Evolutionary conservation across 2,797 vertebrate species (phyloP).

Genomic region (Aeoliscus strigatus): DNA sequence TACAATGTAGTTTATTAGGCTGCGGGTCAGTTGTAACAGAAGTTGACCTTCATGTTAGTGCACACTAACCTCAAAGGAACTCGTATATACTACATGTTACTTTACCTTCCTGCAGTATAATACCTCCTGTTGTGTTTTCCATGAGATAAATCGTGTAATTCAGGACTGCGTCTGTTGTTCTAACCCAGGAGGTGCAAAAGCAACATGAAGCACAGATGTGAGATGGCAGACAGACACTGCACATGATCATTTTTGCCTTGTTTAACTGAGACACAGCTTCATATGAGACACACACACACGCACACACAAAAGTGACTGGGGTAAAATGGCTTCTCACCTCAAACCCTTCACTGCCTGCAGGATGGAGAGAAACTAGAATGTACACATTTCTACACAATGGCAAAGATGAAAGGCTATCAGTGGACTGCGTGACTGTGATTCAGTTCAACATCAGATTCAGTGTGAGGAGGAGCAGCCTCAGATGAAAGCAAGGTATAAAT

Average conservation of each 20-base stretch:
- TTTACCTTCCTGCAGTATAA: no score
- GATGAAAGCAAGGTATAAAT: slow-evolving; percentile 35
- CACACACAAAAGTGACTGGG: slow-evolving; percentile 51
- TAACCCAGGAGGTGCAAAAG: slow-evolving; percentile 52
- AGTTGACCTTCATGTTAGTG: neutral
- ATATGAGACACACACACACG: slow-evolving; percentile 38
- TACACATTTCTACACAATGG: slow-evolving; percentile 49
- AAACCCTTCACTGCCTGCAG: slow-evolving; percentile 62
- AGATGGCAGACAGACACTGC: slow-evolving; percentile 36
- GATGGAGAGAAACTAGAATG: slow-evolving; percentile 66
- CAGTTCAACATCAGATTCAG: slow-evolving; percentile 6
- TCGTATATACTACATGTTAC: neutral
- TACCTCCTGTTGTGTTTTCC: slow-evolving; percentile 1
- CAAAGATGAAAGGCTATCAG: slow-evolving; percentile 38
- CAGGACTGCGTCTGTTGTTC: slow-evolving; percentile 10
- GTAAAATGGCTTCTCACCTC: slow-evolving; percentile 69
- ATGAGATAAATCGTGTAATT: neutral
- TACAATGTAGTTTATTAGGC: neutral
- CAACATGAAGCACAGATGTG: slow-evolving; percentile 25
- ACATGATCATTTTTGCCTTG: slow-evolving; percentile 32
- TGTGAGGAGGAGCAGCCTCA: slow-evolving; percentile 17
- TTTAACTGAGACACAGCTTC: slow-evolving; percentile 40
- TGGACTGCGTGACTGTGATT: slow-evolving; percentile 4
- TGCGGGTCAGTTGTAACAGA: neutral
- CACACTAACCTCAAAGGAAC: no score